Conservation (phyloP, 2,113 vertebrate genomes). For the Pelodiscus sinensis region DNA sequence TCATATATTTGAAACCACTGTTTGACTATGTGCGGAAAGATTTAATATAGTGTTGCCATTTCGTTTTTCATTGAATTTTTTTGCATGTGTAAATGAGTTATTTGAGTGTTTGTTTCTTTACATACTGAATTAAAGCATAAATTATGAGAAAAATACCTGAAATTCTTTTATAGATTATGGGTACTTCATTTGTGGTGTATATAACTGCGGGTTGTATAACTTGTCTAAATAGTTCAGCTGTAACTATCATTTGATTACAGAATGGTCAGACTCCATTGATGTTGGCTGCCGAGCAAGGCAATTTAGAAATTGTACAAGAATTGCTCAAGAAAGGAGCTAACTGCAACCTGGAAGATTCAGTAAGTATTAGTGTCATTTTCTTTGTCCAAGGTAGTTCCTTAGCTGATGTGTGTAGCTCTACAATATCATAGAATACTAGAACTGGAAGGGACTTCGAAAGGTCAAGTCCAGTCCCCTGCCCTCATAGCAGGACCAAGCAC, state of each 20-base stretch:
- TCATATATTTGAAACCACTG: background rate
- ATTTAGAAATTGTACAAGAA: conserved; percentile 93
- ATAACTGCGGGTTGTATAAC: fast-evolving
- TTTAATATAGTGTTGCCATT: background rate
- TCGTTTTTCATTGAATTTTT: background rate
- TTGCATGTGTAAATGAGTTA: background rate
- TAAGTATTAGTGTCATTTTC: conserved; percentile 69
- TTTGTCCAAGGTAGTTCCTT: background rate
- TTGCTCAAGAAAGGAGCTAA: conserved; percentile 94
- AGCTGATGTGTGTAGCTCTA: background rate
- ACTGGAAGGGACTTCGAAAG: no score
- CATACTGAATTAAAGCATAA: background rate
- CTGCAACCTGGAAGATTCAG: conserved; percentile 93
- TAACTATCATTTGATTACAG: conserved; percentile 70
- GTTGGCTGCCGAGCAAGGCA: conserved; percentile 95
- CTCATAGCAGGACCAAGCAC: no score
- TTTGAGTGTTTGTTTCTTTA: background rate
- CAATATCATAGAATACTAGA: background rate
- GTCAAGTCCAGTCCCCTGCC: no score
- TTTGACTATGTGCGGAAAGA: background rate
- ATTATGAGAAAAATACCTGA: background rate
- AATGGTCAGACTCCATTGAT: conserved; percentile 96
- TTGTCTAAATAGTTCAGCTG: background rate
- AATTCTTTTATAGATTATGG: background rate
- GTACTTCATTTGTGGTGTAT: background rate